Percentiles rank a stretch among this genome's conserved stretches.
Evolutionary conservation across 2,113 vertebrate genomes (phyloP).

Genomic region (Mesoclemmys tuberculata): DNA sequence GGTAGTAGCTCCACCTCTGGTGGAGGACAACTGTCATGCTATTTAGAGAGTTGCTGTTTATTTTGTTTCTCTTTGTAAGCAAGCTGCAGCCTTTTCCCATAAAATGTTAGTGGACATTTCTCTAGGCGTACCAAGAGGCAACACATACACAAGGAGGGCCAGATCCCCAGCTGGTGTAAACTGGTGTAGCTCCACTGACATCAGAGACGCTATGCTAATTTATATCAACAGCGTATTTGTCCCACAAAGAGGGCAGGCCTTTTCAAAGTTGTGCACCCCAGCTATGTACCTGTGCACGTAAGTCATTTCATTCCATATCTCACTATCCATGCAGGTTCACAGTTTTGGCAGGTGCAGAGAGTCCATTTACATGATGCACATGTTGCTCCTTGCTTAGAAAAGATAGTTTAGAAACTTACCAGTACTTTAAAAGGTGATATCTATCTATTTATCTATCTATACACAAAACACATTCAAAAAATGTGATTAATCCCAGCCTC

Average conservation of each 20-base stretch:
- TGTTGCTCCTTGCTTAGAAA: conserved; percentile 26
- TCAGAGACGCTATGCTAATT: background rate
- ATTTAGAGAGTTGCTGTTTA: conserved; percentile 64
- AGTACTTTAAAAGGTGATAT: conserved; percentile 8
- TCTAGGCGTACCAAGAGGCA: conserved; percentile 32
- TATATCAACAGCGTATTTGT: background rate
- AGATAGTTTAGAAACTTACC: conserved; percentile 13
- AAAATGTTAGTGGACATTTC: conserved; percentile 52
- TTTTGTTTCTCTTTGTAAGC: conserved; percentile 57
- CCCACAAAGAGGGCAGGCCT: background rate
- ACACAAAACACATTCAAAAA: background rate
- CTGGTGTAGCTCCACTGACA: background rate
- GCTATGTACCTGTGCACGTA: conserved; percentile 56
- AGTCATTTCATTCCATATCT: conserved; percentile 66
- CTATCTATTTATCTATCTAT: background rate
- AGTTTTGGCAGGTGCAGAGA: conserved; percentile 50
- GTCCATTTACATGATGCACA: background rate
- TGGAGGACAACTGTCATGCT: conserved; percentile 48
- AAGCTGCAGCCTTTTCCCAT: conserved; percentile 50
- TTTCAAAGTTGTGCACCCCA: background rate
- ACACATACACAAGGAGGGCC: background rate
- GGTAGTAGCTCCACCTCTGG: conserved; percentile 3
- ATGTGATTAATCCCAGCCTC: background rate
- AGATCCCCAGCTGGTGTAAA: background rate
- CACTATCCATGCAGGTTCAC: conserved; percentile 57